A percentile compares a stretch with the other conserved stretches of the same genome.
Evolutionary conservation across 2,113 vertebrate genomes (phyloP).

Genomic region (Gymnogyps californianus): DNA sequence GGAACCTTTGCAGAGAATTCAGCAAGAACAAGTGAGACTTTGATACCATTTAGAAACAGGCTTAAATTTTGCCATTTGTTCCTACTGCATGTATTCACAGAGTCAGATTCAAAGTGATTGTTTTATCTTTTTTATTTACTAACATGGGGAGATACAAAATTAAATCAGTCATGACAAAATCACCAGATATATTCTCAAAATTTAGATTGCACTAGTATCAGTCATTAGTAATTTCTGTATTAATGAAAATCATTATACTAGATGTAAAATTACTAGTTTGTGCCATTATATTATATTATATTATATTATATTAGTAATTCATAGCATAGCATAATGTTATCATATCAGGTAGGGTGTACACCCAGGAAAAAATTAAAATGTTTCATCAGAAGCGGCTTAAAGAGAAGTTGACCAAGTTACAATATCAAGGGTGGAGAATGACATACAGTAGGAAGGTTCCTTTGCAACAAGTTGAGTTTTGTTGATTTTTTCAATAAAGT

Average conservation of each 20-base stretch:
- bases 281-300: not conserved
- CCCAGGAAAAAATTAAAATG: not conserved
- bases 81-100: not conserved
- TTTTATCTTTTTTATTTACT: not conserved
- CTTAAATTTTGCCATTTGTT: not conserved
- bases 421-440: not conserved
- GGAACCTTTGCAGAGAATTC: not conserved
- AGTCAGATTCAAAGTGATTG: not conserved
- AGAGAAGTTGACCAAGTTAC: not conserved
- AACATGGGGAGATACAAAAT: not conserved
- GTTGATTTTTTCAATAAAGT: not conserved
- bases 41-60: not conserved
- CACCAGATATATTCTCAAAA: not conserved
- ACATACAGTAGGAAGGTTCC: not conserved
- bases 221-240: not conserved
- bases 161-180: not conserved
- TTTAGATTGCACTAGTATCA: not conserved
- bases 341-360: not conserved
- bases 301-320: not conserved
- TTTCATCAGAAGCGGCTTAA: not conserved
- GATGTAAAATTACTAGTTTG: not conserved
- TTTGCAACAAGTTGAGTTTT: not conserved
- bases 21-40: not conserved
- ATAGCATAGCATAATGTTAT: not conserved
- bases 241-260: not conserved